phyloP scores from a whole-genome alignment of 2,888 invertebrate genomes.

The Drepana falcataria region DNA sequence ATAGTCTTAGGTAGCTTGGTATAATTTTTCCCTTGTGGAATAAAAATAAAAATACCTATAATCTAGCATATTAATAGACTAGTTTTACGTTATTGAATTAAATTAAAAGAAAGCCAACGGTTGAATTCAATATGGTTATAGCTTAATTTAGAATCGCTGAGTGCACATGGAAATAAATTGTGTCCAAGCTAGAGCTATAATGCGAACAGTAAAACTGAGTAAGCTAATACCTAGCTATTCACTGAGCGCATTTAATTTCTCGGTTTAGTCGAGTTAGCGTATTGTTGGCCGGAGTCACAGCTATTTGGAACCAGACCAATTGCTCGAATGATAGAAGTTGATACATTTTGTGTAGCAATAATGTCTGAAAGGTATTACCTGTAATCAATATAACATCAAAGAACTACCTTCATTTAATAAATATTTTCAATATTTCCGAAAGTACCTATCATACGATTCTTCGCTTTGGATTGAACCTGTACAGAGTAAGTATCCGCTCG shows the following conservation, averaged over 20 bases:
- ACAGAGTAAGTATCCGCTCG: too few species aligned
- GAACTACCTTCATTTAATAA: too few species aligned
- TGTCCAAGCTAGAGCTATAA: slow-evolving; percentile 5
- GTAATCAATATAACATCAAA: not conserved
- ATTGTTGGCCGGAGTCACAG: slow-evolving; percentile 14
- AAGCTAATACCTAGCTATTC: slow-evolving; percentile 4
- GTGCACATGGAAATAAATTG: not conserved
- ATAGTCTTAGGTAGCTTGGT: too few species aligned
- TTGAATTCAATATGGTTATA: too few species aligned
- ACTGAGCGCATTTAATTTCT: slow-evolving; percentile 17
- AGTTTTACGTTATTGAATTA: too few species aligned
- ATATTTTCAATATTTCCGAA: too few species aligned
- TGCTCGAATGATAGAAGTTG: slow-evolving; percentile 12
- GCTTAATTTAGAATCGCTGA: not conserved
- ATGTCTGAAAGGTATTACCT: not conserved
- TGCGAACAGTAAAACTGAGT: slow-evolving; percentile 7
- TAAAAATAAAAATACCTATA: too few species aligned
- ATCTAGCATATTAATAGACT: too few species aligned
- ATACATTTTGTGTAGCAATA: slow-evolving; percentile 1
- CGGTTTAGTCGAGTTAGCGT: slow-evolving; percentile 24
- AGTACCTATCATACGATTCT: too few species aligned
- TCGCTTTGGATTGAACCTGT: too few species aligned
- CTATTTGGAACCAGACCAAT: slow-evolving; percentile 22
- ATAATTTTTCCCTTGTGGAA: too few species aligned
- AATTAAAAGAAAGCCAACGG: too few species aligned